phyloP scores from a whole-genome alignment of 2,113 vertebrate genomes.

The Herpetotheres cachinnans region DNA sequence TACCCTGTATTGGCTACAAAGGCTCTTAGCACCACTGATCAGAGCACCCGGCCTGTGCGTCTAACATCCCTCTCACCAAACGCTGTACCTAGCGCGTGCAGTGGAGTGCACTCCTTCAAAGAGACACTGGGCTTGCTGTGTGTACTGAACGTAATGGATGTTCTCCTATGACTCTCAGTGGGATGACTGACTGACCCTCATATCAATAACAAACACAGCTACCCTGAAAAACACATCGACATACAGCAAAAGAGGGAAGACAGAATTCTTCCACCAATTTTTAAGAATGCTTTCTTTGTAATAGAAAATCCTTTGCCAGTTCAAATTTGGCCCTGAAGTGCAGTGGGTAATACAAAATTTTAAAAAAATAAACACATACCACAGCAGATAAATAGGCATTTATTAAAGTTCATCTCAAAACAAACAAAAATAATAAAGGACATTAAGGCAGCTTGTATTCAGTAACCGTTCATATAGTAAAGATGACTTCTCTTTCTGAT shows the following conservation, averaged over 20 bases:
- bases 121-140: neutral
- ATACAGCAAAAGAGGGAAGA: neutral
- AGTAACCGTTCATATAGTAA: conserved; percentile 6
- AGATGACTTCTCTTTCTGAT: conserved; percentile 32
- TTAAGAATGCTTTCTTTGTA: neutral
- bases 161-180: neutral
- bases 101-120: neutral
- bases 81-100: accelerated
- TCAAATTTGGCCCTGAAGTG: neutral
- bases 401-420: conserved; percentile 62
- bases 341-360: neutral
- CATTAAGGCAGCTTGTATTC: conserved; percentile 74
- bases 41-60: neutral
- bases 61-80: neutral
- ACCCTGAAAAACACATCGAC: neutral
- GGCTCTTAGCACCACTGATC: neutral
- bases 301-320: neutral
- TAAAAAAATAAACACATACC: neutral
- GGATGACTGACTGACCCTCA: neutral
- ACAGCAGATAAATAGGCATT: conserved; percentile 64
- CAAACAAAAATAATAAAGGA: conserved; percentile 58
- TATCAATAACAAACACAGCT: neutral
- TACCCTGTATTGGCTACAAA: neutral
- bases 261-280: neutral
- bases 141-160: accelerated